Evolutionary conservation across 1,140 invertebrate genomes (phyloP).

Genomic region (Bombus pyrosoma): DNA sequence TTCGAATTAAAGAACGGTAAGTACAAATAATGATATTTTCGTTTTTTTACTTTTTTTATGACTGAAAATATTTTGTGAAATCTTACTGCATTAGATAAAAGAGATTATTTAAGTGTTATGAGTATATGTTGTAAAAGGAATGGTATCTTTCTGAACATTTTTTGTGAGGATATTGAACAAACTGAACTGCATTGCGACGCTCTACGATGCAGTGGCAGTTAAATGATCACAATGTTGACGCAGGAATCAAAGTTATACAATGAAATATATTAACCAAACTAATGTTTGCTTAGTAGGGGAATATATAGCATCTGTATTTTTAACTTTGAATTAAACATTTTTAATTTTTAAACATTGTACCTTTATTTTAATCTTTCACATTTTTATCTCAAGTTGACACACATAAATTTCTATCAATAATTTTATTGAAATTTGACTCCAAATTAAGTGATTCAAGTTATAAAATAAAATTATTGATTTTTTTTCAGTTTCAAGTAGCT

Average conservation of each 20-base stretch:
- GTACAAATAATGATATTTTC: neutral
- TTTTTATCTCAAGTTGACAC: neutral
- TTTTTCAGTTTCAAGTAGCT: neutral
- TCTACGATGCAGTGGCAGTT: neutral
- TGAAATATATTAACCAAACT: neutral
- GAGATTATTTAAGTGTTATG: neutral
- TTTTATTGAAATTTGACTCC: neutral
- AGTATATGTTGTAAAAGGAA: too few relatives aligned
- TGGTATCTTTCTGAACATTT: neutral
- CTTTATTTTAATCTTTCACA: neutral
- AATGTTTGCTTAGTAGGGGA: neutral
- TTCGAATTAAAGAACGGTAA: constrained; percentile 33
- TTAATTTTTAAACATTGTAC: too few relatives aligned
- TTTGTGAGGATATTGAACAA: neutral
- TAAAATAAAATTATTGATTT: neutral
- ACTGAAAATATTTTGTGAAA: neutral
- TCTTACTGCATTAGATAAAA: neutral
- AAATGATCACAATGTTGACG: neutral
- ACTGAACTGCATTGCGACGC: constrained; percentile 48
- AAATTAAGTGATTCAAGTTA: neutral
- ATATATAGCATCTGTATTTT: neutral
- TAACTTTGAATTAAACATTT: neutral
- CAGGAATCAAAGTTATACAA: neutral
- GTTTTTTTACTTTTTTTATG: neutral
- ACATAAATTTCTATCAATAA: neutral